Conservation (phyloP, 2,113 vertebrate genomes). For the Hiodon alosoides region DNA sequence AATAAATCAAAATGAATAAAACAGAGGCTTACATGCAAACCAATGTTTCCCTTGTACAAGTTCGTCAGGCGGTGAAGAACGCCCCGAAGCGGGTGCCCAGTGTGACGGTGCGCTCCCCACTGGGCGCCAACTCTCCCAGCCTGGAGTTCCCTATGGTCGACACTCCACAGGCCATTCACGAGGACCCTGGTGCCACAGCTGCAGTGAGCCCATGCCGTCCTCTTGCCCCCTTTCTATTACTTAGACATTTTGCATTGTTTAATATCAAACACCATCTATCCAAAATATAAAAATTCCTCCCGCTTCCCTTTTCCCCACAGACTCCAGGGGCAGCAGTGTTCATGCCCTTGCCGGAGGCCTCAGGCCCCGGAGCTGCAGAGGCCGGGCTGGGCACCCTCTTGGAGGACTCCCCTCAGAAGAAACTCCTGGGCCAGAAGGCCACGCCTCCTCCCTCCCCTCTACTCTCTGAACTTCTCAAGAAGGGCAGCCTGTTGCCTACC, state of each 20-base stretch:
- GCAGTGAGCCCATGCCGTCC: slow-evolving; percentile 39
- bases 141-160: slow-evolving; percentile 77
- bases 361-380: slow-evolving; percentile 74
- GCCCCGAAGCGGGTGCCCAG: slow-evolving; percentile 72
- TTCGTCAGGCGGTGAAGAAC: slow-evolving; percentile 86
- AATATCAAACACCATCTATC: too few relatives aligned
- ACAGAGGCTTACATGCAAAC: too few relatives aligned
- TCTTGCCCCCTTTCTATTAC: neutral
- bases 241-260: too few relatives aligned
- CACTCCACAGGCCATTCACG: slow-evolving; percentile 63
- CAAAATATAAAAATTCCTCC: neutral
- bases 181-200: slow-evolving; percentile 61
- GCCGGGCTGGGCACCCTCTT: slow-evolving; percentile 60
- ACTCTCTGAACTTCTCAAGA: slow-evolving; percentile 95
- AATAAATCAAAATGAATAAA: too few relatives aligned
- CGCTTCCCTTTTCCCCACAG: slow-evolving; percentile 66
- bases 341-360: slow-evolving; percentile 69
- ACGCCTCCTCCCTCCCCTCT: slow-evolving; percentile 91
- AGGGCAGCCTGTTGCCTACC: slow-evolving; percentile 87
- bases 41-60: slow-evolving; percentile 54
- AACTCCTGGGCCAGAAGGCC: slow-evolving; percentile 84
- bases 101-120: slow-evolving; percentile 73
- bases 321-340: slow-evolving; percentile 72
- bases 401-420: slow-evolving; percentile 87
- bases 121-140: slow-evolving; percentile 76